Percentiles rank a stretch among this genome's conserved stretches.
Conservation (phyloP, 2,797 vertebrate species). For the Brachyrhaphis roseni region DNA sequence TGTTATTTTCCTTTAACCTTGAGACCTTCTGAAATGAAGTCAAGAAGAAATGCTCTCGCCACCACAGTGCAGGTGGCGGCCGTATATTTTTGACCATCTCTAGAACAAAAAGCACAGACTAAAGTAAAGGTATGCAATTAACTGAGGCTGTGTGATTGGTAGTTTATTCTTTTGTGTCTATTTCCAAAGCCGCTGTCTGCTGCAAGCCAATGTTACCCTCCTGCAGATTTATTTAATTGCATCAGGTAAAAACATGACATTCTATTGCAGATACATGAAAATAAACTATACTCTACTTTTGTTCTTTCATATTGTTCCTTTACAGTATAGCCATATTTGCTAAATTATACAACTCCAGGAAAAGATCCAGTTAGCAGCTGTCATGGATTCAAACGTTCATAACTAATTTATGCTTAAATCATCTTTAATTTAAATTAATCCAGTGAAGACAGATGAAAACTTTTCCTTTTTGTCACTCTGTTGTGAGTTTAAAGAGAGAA, state of each 20-base stretch:
- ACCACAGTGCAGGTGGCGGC: not conserved
- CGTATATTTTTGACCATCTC: not conserved
- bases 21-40: not conserved
- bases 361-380: not conserved
- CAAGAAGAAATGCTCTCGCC: not conserved
- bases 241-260: not conserved
- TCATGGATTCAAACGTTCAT: not conserved
- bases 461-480: not conserved
- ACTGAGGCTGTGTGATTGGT: not conserved
- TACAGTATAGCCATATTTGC: not conserved
- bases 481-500: not conserved
- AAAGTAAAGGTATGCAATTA: not conserved
- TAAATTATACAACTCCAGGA: not conserved
- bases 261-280: not conserved
- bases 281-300: not conserved
- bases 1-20: not conserved
- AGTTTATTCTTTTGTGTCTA: not conserved
- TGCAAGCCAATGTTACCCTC: not conserved
- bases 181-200: not conserved
- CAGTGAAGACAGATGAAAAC: not conserved
- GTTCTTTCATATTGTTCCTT: not conserved
- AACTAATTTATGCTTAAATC: not conserved
- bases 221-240: not conserved
- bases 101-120: not conserved
- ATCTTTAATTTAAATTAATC: constrained; percentile 1